phyloP scores from a whole-genome alignment of 2,113 vertebrate species.

The Pontoporia blainvillei region DNA sequence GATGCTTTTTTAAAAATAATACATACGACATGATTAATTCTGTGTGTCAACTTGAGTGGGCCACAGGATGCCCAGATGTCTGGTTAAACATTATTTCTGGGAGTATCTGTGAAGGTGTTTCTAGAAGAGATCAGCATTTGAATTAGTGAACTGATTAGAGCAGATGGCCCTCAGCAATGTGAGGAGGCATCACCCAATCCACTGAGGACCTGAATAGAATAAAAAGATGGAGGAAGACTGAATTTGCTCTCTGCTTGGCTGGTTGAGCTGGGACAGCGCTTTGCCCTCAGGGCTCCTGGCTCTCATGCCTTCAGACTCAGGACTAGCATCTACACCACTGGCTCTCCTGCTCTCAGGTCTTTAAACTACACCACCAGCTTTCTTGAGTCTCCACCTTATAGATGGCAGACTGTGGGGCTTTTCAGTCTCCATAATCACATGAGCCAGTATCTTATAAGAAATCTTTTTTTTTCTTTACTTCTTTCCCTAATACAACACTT shows the following conservation, averaged over 20 bases:
- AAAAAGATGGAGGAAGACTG: neutral
- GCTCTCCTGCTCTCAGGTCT: neutral
- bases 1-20: neutral
- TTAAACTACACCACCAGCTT: neutral
- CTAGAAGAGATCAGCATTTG: neutral
- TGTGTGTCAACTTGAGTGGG: neutral
- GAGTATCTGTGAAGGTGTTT: neutral
- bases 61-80: neutral
- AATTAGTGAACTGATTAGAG: constrained; percentile 10
- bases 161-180: neutral
- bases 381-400: neutral
- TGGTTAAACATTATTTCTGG: neutral
- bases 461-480: neutral
- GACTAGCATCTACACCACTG: neutral
- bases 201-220: neutral
- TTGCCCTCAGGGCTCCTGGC: neutral
- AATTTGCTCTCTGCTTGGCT: neutral
- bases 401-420: neutral
- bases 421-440: neutral
- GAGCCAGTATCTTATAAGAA: neutral
- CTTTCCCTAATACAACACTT: neutral
- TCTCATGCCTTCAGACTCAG: neutral
- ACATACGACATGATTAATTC: neutral
- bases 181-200: neutral
- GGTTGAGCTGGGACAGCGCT: neutral